These are phyloP conservation scores for Sebastes minor DNA, from an alignment of 2,797 vertebrate genomes.

Conservation along the genomic window DNA sequence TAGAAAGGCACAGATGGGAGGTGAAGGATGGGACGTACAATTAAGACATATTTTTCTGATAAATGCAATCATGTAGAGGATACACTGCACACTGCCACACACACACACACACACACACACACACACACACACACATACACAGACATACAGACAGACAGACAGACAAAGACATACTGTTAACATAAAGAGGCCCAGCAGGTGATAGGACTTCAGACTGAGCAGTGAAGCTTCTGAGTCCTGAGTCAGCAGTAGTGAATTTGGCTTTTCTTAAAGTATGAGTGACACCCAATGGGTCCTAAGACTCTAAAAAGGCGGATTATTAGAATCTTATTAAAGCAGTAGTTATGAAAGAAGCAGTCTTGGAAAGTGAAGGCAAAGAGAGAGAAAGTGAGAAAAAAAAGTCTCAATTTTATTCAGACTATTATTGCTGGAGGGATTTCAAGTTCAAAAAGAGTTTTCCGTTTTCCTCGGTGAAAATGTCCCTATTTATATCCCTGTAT, in stretches of 20 bases:
- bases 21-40: constrained; percentile 25
- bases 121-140: neutral
- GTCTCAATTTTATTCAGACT: constrained; percentile 28
- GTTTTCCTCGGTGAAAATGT: neutral
- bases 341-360: constrained; percentile 30
- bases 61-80: constrained; percentile 6
- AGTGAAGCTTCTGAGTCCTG: constrained; percentile 8
- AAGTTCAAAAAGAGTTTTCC: constrained; percentile 5
- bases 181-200: constrained; percentile 18
- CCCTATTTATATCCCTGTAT: neutral
- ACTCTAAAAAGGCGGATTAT: constrained; percentile 55
- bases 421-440: constrained; percentile 29
- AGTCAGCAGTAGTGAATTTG: constrained; percentile 53
- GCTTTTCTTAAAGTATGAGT: constrained; percentile 50
- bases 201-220: neutral
- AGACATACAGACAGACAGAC: neutral
- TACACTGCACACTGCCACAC: neutral
- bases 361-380: constrained; percentile 1
- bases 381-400: neutral
- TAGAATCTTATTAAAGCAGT: constrained; percentile 58
- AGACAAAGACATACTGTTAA: neutral
- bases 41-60: constrained; percentile 9
- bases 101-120: neutral
- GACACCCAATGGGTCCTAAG: constrained; percentile 36
- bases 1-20: constrained; percentile 32